These are phyloP conservation scores for Melanchra persicariae DNA, from an alignment of 2,888 invertebrate species.

Conservation along the genomic window DNA sequence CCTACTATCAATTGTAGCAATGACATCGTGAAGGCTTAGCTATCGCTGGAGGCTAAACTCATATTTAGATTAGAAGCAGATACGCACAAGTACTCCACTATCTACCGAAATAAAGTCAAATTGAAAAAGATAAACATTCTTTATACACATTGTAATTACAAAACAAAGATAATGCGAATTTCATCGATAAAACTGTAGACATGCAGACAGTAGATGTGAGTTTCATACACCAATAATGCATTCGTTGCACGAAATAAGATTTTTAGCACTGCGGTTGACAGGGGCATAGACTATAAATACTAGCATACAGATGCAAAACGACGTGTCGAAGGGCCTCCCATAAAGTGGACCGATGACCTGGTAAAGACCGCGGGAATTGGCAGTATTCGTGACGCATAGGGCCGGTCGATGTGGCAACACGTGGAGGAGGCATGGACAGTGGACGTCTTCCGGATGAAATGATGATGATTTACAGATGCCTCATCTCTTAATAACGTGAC, in stretches of 20 bases:
- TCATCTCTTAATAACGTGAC: no score
- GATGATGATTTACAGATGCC: no score
- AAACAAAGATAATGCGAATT: constrained; percentile 24
- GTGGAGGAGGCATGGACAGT: no score
- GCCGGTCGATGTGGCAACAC: no score
- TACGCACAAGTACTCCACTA: constrained; percentile 19
- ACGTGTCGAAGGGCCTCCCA: no score
- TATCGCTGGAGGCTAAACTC: constrained; percentile 15
- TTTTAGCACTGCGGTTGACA: neutral
- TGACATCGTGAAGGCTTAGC: constrained; percentile 35
- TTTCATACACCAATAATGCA: neutral
- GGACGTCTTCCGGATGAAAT: no score
- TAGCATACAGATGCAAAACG: no score
- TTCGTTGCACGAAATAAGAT: neutral
- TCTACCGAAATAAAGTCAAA: constrained; percentile 35
- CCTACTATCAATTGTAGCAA: constrained; percentile 27
- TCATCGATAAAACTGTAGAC: neutral
- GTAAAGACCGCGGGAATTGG: no score
- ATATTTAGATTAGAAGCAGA: constrained; percentile 38
- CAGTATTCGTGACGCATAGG: no score
- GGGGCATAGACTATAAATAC: no score
- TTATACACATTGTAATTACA: constrained; percentile 32
- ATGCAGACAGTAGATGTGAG: neutral
- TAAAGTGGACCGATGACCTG: no score
- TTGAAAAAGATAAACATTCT: constrained; percentile 44